A percentile compares a stretch with the other conserved stretches of the same genome.
Conservation (phyloP, 2,888 invertebrate genomes). For the Phengaris alcon region DNA sequence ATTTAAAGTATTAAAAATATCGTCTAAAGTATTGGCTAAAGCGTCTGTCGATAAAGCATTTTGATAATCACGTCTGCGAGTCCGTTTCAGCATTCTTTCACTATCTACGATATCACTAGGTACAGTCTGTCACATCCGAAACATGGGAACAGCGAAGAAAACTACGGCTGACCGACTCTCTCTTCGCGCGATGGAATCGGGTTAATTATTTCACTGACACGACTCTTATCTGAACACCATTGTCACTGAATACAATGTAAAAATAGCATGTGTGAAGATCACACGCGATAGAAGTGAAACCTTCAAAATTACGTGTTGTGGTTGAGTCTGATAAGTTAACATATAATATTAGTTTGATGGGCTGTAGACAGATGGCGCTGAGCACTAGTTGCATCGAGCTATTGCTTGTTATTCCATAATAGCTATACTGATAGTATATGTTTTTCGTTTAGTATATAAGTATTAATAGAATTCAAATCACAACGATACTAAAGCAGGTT, state of each 20-base stretch:
- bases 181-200: constrained; percentile 58
- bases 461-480: too few relatives aligned
- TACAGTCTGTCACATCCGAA: constrained; percentile 77
- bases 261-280: not conserved
- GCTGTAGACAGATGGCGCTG: not conserved
- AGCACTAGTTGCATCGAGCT: not conserved
- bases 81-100: constrained; percentile 61
- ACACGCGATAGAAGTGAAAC: not conserved
- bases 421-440: not conserved
- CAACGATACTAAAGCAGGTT: not conserved
- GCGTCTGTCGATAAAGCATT: constrained; percentile 76
- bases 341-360: not conserved
- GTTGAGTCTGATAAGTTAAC: not conserved
- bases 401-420: not conserved
- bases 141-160: constrained; percentile 74
- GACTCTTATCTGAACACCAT: constrained; percentile 43
- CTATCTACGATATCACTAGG: constrained; percentile 75
- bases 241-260: constrained; percentile 20
- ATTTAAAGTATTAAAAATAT: constrained; percentile 72
- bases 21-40: constrained; percentile 69
- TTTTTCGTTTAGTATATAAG: not conserved
- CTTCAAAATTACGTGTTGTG: not conserved
- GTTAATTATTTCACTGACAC: constrained; percentile 60
- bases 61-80: constrained; percentile 75
- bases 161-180: constrained; percentile 74